Percentiles rank a stretch among this genome's conserved stretches.
Evolutionary conservation across 2,797 vertebrate genomes (phyloP).

Genomic region (Passerculus sandwichensis): DNA sequence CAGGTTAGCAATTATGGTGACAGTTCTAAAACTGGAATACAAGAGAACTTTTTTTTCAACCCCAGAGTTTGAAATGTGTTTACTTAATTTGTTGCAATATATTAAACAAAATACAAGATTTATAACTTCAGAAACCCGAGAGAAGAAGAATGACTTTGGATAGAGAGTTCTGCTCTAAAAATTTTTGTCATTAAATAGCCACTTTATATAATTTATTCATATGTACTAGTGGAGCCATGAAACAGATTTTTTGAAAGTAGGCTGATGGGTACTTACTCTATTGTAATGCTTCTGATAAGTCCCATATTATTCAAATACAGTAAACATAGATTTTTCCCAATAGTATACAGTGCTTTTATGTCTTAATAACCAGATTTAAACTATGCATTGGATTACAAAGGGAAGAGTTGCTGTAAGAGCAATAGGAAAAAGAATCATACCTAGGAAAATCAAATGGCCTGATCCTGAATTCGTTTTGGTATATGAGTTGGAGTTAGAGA

Average conservation of each 20-base stretch:
- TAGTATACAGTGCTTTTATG: background rate
- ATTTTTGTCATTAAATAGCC: background rate
- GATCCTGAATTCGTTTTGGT: background rate
- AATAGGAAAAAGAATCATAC: background rate
- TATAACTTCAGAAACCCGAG: background rate
- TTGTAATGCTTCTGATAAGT: background rate
- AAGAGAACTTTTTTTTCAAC: background rate
- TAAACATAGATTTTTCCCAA: background rate
- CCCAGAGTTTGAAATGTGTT: background rate
- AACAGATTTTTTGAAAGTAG: background rate
- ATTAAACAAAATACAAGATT: background rate
- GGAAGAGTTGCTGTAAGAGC: background rate
- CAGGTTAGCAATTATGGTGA: background rate
- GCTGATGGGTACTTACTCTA: background rate
- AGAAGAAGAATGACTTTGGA: background rate
- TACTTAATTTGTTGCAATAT: background rate
- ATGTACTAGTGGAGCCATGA: background rate
- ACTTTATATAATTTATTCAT: background rate
- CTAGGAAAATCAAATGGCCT: background rate
- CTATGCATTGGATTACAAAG: background rate
- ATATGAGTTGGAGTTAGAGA: background rate
- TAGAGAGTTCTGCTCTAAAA: background rate
- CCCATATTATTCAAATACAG: background rate
- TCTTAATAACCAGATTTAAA: background rate
- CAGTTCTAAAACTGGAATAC: background rate